A percentile compares a stretch with the other conserved stretches of the same genome.
Conservation (phyloP, 92 coral and sea anemone species). For the Parazoanthus swiftii region DNA sequence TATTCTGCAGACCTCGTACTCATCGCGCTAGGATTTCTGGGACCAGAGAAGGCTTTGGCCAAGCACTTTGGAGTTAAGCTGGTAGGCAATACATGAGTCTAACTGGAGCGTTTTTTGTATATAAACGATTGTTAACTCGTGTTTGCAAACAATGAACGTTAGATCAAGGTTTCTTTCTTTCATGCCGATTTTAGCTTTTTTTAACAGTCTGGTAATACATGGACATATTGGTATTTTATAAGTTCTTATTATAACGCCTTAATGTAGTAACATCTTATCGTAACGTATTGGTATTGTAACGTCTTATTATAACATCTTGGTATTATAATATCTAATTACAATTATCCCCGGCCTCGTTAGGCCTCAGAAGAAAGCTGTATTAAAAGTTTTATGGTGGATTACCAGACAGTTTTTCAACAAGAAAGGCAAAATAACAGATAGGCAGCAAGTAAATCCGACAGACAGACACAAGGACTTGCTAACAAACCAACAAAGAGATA, state of each 20-base stretch:
- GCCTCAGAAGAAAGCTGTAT: neutral
- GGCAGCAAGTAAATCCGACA: too few relatives aligned
- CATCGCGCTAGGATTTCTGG: constrained; percentile 89
- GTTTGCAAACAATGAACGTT: neutral
- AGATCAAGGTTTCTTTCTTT: too few relatives aligned
- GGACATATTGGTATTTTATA: neutral
- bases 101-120: neutral
- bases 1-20: constrained; percentile 87
- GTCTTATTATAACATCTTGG: neutral
- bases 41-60: constrained; percentile 85
- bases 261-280: too few relatives aligned
- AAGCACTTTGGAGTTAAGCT: constrained; percentile 78
- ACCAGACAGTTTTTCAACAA: neutral
- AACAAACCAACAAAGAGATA: too few relatives aligned
- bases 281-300: neutral
- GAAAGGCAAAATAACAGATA: neutral
- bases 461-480: too few relatives aligned
- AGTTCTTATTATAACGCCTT: too few relatives aligned
- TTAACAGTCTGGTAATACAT: too few relatives aligned
- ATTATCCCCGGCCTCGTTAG: neutral
- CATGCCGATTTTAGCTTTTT: too few relatives aligned
- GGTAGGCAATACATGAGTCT: constrained; percentile 45
- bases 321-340: neutral
- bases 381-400: neutral
- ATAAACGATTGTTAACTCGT: neutral